Evolutionary conservation across 2,113 vertebrate species (phyloP).

Genomic region (Ophthalmolycus amberensis): DNA sequence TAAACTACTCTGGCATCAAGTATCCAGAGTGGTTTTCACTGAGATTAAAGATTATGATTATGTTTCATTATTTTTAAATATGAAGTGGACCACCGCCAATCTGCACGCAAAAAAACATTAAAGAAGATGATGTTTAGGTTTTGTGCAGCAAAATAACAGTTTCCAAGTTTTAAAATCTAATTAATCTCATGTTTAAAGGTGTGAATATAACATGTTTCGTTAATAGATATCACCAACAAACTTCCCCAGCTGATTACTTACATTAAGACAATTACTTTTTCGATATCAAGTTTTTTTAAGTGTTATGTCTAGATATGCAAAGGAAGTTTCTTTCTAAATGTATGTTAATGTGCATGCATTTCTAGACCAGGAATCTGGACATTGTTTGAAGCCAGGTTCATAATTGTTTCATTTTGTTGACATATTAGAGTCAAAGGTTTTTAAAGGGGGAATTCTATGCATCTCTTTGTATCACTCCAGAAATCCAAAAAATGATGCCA

Average conservation of each 20-base stretch:
- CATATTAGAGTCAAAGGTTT: not conserved
- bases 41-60: constrained; percentile 7
- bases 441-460: not conserved
- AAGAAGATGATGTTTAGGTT: not conserved
- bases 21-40: constrained; percentile 20
- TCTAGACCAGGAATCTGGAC: no score
- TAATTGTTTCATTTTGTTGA: not conserved
- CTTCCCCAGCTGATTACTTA: no score
- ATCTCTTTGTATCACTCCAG: not conserved
- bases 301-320: not conserved
- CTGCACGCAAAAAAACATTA: not conserved
- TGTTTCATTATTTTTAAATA: constrained; percentile 18
- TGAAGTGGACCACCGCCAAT: not conserved
- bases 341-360: not conserved
- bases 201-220: not conserved
- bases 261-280: not conserved
- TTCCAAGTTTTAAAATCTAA: not conserved
- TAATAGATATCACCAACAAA: no score
- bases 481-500: not conserved
- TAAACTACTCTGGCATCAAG: not conserved
- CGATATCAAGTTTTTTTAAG: not conserved
- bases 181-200: not conserved
- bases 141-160: not conserved
- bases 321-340: not conserved
- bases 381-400: no score